Evolutionary conservation across 1,140 invertebrate species (phyloP), one percentile per base, ranked within the genome.

Genomic region (Formica exsecta): DNA sequence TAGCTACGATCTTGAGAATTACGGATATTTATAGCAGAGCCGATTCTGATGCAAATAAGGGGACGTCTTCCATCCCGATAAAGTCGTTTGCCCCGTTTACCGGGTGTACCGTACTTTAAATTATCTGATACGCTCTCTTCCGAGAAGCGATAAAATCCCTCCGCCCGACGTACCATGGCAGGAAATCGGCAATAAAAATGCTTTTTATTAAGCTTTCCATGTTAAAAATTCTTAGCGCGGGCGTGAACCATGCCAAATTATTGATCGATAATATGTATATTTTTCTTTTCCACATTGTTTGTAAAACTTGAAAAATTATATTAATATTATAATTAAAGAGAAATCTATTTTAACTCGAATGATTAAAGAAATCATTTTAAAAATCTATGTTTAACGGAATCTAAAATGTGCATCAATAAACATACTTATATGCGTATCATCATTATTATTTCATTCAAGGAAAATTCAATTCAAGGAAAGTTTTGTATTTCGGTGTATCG

Each of bases 31-130:
- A 89, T 90, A 89, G 88, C 36, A n/a, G n/a, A 62, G 25, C 79
- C 57, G 85, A 89, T 90, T 90, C 88, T 87, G 66, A 89, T 87
- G 89, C 85, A 90, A 90, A 90, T 87, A 79, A 90, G 81, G 73
- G 59, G 73, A 48, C 36, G 68, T 44, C 57, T 77, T 68, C 79
- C 57, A 79, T 66, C 29, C 48, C 66, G 87, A 89, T 89, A 90
- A 90, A 89, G 85, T 89, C 85, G 88, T 90, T 89, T 87, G 85
- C 81, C 77, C 61, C 79, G 81, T 84, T 89, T 87, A 79, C 68
- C 68, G 66, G 25, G 73, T 77, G 76, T 83, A 74, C 85, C 66
- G 59, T 51, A 51, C 29, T 80, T 85, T 68, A 90, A 90, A 90
- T 90, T 90, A 87, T 90, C 88, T 80, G 74, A 76, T 62, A 66